Percentiles rank a stretch among this genome's conserved stretches.
phyloP scores from a whole-genome alignment of 2,113 vertebrate species.

The Atrichornis clamosus region DNA sequence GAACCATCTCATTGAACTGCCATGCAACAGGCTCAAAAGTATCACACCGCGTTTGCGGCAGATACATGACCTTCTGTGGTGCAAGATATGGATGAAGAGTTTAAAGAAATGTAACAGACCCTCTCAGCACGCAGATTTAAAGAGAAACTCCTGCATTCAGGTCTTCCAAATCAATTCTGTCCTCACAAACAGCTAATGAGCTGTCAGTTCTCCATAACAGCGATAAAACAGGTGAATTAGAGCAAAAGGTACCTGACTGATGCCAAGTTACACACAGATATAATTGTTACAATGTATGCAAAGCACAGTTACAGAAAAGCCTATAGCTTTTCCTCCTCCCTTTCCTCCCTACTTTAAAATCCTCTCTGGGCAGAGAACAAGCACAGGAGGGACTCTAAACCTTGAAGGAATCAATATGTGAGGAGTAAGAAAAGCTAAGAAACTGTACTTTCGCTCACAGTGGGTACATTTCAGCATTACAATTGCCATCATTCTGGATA shows the following conservation, averaged over 20 bases:
- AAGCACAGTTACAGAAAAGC: neutral
- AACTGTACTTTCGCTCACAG: neutral
- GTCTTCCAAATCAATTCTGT: neutral
- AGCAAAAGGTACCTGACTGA: neutral
- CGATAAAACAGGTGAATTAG: neutral
- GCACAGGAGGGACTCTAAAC: neutral
- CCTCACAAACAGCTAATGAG: neutral
- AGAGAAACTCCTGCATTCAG: neutral
- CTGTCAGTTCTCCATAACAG: neutral
- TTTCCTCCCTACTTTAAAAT: neutral
- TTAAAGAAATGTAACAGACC: neutral
- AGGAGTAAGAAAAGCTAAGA: conserved; percentile 1
- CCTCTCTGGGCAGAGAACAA: neutral
- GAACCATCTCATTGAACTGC: neutral
- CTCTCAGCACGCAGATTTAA: neutral
- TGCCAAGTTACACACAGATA: neutral
- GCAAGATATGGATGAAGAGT: neutral
- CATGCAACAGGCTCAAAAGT: neutral
- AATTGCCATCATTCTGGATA: neutral
- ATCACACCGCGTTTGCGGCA: neutral
- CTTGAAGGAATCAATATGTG: neutral
- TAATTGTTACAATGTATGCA: neutral
- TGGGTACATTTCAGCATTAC: neutral
- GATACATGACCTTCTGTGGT: neutral
- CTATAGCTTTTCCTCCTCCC: neutral